phyloP scores from a whole-genome alignment of 92 coral and sea anemone genomes.

The Micromussa lordhowensis region DNA sequence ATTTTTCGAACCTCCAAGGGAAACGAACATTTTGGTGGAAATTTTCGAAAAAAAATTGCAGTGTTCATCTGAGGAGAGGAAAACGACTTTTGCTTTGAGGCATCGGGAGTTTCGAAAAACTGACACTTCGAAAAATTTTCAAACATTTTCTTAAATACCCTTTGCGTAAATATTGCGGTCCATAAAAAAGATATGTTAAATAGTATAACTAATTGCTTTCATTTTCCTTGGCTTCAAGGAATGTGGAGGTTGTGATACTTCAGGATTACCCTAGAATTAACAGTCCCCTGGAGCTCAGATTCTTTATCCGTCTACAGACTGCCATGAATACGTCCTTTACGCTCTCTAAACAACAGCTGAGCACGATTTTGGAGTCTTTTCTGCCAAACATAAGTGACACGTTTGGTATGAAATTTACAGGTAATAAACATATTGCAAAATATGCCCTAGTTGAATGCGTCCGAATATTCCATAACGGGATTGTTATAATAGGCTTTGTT shows the following conservation, averaged over 20 bases:
- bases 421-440: neutral
- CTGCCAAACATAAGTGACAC: conserved; percentile 3
- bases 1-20: no score
- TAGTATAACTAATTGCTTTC: neutral
- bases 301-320: conserved; percentile 4
- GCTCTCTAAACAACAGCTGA: neutral
- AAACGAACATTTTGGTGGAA: no score
- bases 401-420: conserved; percentile 13
- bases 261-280: neutral
- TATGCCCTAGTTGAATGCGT: neutral
- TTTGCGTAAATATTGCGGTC: no score
- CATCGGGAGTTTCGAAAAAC: no score
- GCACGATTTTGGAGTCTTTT: neutral
- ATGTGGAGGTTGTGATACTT: neutral
- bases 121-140: no score
- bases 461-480: neutral
- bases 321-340: neutral
- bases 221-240: neutral
- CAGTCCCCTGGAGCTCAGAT: conserved; percentile 24
- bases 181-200: neutral
- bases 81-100: no score
- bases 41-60: no score
- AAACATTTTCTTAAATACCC: no score
- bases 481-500: neutral
- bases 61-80: no score